Evolutionary conservation across 2,113 vertebrate genomes (phyloP), one percentile per base, ranked within the genome.

Genomic region (Pungitius pungitius): DNA sequence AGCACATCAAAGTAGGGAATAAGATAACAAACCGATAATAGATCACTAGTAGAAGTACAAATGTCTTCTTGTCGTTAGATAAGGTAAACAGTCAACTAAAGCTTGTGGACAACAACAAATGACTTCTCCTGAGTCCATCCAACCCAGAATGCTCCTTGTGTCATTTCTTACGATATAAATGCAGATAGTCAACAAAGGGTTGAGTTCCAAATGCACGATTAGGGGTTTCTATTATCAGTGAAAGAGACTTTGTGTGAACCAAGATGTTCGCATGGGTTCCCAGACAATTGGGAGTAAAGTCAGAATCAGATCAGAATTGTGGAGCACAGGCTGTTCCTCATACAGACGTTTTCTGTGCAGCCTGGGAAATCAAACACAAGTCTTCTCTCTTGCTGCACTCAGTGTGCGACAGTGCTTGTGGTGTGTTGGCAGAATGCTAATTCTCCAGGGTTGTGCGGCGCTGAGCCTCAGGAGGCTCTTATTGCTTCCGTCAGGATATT

Each of bases 341-440:
- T 9, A 1, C 33, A 67, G 33, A 37, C 26, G n/a, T 73, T 20
- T 45, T 45, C 58, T 17, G 54, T 58, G 62, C 64, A 45, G 33
- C 2, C 67, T 70, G 71, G 66, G 77, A 73, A 71, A 78, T 82
- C 64, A 75, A 33, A 81, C 54, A 43, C 56, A 57, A 68, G 65
- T 80, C n/a, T 27, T 72, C 67, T 42, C 54, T 45, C 64, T 42
- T 30, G 43, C 54, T 59, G 51, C 65, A 57, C 45, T 64, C 42
- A 22, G 58, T 45, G 42, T 60, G 63, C 49, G 66, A 69, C 51
- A 69, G 71, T 57, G 69, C 66, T 62, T 74, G 66, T 69, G 49
- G 22, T 59, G 69, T 60, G 60, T 56, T 68, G 57, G 68, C 61
- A 75, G 75, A 82, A 82, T 78, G 67, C 43, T 70, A 78, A 85